A percentile compares a stretch with the other conserved stretches of the same genome.
Conservation (phyloP, 2,113 vertebrate species). For the Eurypyga helias region DNA sequence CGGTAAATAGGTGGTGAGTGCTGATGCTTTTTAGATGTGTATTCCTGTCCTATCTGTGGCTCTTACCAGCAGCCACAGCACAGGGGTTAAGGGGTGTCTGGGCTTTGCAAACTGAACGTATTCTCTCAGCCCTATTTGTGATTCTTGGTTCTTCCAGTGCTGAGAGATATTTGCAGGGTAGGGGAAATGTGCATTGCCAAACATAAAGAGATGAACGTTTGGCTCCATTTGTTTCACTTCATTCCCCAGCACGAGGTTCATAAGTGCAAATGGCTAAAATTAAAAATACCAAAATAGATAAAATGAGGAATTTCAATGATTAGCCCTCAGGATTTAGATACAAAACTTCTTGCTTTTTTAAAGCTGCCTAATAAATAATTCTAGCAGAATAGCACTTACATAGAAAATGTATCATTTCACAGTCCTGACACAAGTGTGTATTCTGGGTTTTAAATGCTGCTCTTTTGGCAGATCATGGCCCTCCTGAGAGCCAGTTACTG, state of each 20-base stretch:
- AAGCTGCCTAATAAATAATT: conserved; percentile 17
- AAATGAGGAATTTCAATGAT: background rate
- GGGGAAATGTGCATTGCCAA: background rate
- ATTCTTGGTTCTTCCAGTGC: background rate
- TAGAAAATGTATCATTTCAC: background rate
- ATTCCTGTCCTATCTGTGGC: background rate
- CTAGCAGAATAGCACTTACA: background rate
- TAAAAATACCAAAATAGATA: conserved; percentile 17
- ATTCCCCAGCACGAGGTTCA: background rate
- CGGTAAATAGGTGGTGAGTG: background rate
- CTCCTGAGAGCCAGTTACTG: conserved; percentile 22
- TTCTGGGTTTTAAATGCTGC: conserved; percentile 9
- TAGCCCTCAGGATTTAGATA: background rate
- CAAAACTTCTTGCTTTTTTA: background rate
- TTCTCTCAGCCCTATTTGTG: background rate
- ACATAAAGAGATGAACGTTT: background rate
- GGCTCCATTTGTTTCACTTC: background rate
- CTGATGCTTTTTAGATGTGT: background rate
- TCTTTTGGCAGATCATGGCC: conserved; percentile 24
- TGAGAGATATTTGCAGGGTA: background rate
- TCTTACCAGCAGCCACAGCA: background rate
- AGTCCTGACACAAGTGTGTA: conserved; percentile 27
- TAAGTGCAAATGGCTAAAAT: conserved; percentile 27
- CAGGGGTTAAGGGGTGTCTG: background rate
- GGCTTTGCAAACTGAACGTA: background rate